Base-by-base conservation (phyloP, 2,888 invertebrate species). In the Drosophila melanosoma region DNA sequence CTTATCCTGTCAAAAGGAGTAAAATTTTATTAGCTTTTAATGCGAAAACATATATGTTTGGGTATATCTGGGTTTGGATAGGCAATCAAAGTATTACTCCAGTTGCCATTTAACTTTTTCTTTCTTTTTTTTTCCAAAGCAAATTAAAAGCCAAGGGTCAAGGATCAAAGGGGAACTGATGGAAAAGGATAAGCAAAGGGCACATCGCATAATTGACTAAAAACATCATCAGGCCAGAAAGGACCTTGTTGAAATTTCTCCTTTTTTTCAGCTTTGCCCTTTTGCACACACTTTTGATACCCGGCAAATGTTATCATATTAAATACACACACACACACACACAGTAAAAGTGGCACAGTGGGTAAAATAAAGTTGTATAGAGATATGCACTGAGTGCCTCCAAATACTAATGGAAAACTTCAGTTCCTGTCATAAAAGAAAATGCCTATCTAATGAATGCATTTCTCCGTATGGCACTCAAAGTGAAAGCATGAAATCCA, bases 1-100 rank as follows among this genome's bases (percentile, higher is more conserved):
- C 93, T 99, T 98, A 93, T 99, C 98, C 95, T 97, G 90, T 63
- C 74, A 69, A 12, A 40, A 53, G 65, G 64, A 38, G 75, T 51
- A 76, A 48, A 74, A 74, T 69, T 82, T 68, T 51, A 73, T 87
- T 89, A 84, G 57, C 57, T 63, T 58, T 7, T 52, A 45, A 45
- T 45, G 15, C 15, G 45, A 15, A 23, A 20, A 20, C 11, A 42
- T n/a, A 42, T 20, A 38, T 38, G n/a, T n/a, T 8, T 3, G 12
- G 11, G 35, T 26, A 26, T 38, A 26, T 26, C 66, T 65, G 59
- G 53, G 72, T 26, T 74, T 51, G 64, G 36, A 60, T 40, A 58
- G 32, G 23, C 51, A 56, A 87, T 82, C 81, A 81, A 76, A 83
- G 78, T 62, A 45, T 54, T 60, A 57, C 49, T 54, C n/a, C 53